Base-by-base conservation (phyloP, 2,888 invertebrate genomes). In the Prostheceraeus crozeri region DNA sequence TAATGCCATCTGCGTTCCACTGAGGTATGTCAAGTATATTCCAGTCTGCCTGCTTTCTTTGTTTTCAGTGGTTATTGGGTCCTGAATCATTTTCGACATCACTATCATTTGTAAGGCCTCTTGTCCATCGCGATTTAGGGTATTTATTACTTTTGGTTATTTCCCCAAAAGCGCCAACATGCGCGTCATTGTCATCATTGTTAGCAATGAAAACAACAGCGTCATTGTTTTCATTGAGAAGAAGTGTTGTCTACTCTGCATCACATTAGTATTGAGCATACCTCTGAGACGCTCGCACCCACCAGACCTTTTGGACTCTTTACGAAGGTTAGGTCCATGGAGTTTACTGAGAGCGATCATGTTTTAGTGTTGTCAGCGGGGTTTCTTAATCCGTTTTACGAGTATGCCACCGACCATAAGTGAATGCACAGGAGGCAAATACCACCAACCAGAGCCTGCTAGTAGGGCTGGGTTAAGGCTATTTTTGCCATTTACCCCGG, bases 261-360 rank as follows among this genome's bases (percentile, higher is more conserved):
- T 33, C 33, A 33, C 33, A 33, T 10, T 33, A 11, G 33, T 33
- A 33, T 33, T 33, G 8, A n/a, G n/a, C n/a, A n/a, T n/a, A n/a
- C n/a, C n/a, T n/a, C n/a, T n/a, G n/a, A 33, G 33, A 33, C n/a
- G 33, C 33, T 33, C 33, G 33, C n/a, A 33, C n/a, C 33, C n/a
- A 33, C 33, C n/a, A 33, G 33, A 33, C 33, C 33, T n/a, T 33
- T 10, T 33, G 33, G n/a, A n/a, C 10, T 33, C n/a, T n/a, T 33
- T 33, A 33, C 33, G 33, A 33, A 33, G n/a, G 33, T 33, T 33
- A 33, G n/a, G 10, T 33, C 33, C 33, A 11, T 33, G 33, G 33
- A 33, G 33, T 33, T 33, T 33, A n/a, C 10, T 33, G 8, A n/a
- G 8, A 33, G 33, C n/a, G 10, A 33, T 33, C 10, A 11, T 11